Evolutionary conservation across 1,140 invertebrate genomes (phyloP), one percentile per base, ranked within the genome.

Genomic region (Sinella curviseta): DNA sequence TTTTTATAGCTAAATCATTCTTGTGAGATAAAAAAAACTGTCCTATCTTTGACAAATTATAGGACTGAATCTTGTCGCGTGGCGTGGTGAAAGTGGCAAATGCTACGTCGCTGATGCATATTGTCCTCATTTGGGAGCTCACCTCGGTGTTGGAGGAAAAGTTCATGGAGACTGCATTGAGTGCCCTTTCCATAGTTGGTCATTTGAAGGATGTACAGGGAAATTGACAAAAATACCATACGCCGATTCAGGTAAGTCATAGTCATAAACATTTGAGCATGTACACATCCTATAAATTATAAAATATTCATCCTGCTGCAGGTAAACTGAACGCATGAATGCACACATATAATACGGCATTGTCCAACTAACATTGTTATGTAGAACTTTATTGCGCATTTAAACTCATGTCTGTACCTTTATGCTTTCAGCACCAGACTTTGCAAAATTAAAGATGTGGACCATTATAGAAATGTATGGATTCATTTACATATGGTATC

Each of bases 201-300:
- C 85, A 34, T 91, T 91, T 84, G 82, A 86, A n/a, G 90, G 89
- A 0, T 82, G 85, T n/a, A 88, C 89, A 81, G 90, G 90, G 26
- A 84, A 87, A 80, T 90, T 89, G 80, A 84, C 85, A 0, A 81
- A 86, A 54, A 89, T 91, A 48, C 90, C 90, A 0, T 90, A 90
- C 80, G 76, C 86, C n/a, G 86, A 88, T 79, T 70, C 85, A 92
- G 91, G 90, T 24, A 92, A 89, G 89, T 0, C n/a, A n/a, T n/a
- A n/a, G n/a, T n/a, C n/a, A 85, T 87, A 31, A 95, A 97, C 86
- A 85, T 89, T 0, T 94, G 95, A 85, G 90, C 90, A 0, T 89
- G 91, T 24, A 91, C 96, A 28, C 95, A 93, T 85, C 88, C 96
- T 2, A 96, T 95, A 95, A 91, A 94, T 84, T 93, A 96, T 83